These are phyloP conservation scores for Temnothorax ravouxi DNA, from an alignment of 2,888 invertebrate species.

Conservation along the genomic window DNA sequence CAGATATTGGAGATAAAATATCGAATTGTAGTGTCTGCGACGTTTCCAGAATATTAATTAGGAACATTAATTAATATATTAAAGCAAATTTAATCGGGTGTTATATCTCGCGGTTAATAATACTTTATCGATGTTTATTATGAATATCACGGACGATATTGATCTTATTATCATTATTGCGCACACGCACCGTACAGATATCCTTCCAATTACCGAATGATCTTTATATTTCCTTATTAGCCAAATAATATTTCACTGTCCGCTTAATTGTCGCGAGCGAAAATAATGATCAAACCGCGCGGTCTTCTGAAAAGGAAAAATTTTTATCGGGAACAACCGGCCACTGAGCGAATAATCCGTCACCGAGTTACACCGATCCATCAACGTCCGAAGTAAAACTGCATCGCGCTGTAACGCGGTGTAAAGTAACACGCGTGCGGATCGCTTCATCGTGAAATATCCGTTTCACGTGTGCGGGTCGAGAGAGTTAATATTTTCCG, in stretches of 20 bases:
- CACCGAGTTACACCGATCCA: constrained; percentile 42
- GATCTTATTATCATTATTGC: constrained; percentile 9
- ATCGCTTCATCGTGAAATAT: constrained; percentile 50
- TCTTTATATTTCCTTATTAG: constrained; percentile 5
- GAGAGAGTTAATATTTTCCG: constrained; percentile 57
- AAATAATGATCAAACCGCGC: constrained; percentile 19
- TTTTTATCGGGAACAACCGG: constrained; percentile 25
- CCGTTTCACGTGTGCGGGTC: constrained; percentile 50
- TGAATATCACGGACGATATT: constrained; percentile 7
- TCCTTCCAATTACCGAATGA: background rate
- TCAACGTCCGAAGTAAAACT: constrained; percentile 47
- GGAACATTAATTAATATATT: constrained; percentile 36
- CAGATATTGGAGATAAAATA: constrained; percentile 19
- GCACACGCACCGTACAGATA: background rate
- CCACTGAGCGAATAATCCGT: constrained; percentile 44
- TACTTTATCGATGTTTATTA: constrained; percentile 20
- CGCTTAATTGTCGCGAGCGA: constrained; percentile 8
- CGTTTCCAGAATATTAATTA: constrained; percentile 36
- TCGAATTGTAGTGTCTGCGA: background rate
- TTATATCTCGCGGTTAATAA: constrained; percentile 17
- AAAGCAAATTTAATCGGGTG: constrained; percentile 29
- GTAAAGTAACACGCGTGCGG: constrained; percentile 53
- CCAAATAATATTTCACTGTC: constrained; percentile 14
- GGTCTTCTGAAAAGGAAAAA: constrained; percentile 12
- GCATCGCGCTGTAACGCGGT: constrained; percentile 50